Conservation (phyloP, 1,140 invertebrate genomes). For the Glomeris maerens region DNA sequence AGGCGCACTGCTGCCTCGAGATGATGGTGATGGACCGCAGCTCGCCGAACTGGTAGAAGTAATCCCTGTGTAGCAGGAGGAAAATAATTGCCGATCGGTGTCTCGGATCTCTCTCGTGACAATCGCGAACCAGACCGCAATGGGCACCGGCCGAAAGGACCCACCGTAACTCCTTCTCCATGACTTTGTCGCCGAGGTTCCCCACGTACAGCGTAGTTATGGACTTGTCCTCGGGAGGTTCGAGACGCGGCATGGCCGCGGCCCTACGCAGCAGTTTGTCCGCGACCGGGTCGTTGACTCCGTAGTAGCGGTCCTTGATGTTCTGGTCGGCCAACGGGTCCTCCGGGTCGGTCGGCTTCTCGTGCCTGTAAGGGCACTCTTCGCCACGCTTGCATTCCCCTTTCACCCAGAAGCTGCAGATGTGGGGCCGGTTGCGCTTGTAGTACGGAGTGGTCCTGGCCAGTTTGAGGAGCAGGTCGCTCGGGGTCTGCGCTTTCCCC, state of each 20-base stretch:
- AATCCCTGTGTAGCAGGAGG: slow-evolving; percentile 41
- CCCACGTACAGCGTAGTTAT: slow-evolving; percentile 94
- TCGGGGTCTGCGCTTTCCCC: slow-evolving; percentile 37
- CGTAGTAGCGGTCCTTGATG: slow-evolving; percentile 97
- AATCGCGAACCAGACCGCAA: slow-evolving; percentile 2
- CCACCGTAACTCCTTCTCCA: slow-evolving; percentile 73
- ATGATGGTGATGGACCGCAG: slow-evolving; percentile 86
- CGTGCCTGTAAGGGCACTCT: slow-evolving; percentile 97
- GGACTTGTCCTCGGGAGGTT: slow-evolving; percentile 86
- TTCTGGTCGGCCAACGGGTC: slow-evolving; percentile 98
- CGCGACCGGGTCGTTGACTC: slow-evolving; percentile 96
- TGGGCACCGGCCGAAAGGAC: neutral
- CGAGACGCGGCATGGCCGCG: slow-evolving; percentile 83
- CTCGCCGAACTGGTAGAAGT: slow-evolving; percentile 99
- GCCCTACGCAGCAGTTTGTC: slow-evolving; percentile 90
- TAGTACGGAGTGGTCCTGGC: slow-evolving; percentile 97
- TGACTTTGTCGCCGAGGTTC: slow-evolving; percentile 74
- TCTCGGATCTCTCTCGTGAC: no score
- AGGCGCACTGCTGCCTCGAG: slow-evolving; percentile 88
- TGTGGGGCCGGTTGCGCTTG: slow-evolving; percentile 94
- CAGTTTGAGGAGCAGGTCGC: slow-evolving; percentile 81
- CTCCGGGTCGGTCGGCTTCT: slow-evolving; percentile 98
- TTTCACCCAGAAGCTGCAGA: slow-evolving; percentile 99
- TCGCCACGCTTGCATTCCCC: slow-evolving; percentile 97
- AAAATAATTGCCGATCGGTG: slow-evolving; percentile 1